These are phyloP conservation scores for Chaetorhynchus papuensis DNA, from an alignment of 2,113 vertebrate genomes.

Conservation along the genomic window DNA sequence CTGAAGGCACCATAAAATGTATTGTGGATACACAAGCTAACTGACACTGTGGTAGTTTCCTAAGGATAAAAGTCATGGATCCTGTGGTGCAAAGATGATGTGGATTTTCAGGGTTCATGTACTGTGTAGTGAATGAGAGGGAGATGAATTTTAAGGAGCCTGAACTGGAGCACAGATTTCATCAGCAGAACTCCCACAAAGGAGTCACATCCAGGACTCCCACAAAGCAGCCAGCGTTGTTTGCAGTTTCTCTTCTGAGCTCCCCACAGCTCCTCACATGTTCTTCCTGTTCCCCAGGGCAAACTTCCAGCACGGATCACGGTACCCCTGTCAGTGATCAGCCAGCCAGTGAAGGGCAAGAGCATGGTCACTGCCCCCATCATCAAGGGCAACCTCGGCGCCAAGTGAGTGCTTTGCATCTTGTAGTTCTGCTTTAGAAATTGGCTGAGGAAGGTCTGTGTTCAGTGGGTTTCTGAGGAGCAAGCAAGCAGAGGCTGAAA, in stretches of 20 bases:
- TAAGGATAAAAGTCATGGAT: neutral
- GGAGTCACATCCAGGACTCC: no score
- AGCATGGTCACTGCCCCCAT: constrained; percentile 90
- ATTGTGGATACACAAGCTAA: neutral
- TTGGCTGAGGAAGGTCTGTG: neutral
- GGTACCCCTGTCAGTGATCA: constrained; percentile 92
- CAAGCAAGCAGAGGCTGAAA: neutral
- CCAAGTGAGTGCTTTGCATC: constrained; percentile 81
- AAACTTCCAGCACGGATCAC: constrained; percentile 93
- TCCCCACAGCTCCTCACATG: neutral
- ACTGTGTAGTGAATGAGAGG: neutral
- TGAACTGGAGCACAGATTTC: neutral
- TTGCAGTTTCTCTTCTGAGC: neutral
- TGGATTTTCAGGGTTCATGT: neutral
- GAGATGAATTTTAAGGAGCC: neutral
- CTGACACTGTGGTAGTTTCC: neutral
- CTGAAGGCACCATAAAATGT: neutral
- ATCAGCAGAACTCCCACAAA: neutral
- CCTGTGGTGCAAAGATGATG: neutral
- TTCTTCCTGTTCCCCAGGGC: constrained; percentile 72
- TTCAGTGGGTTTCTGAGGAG: neutral
- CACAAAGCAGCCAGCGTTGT: neutral
- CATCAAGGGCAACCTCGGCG: constrained; percentile 90
- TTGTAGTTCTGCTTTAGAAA: neutral
- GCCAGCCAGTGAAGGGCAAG: constrained; percentile 95